phyloP scores from a whole-genome alignment of 2,888 invertebrate species.

The Nebria salina region DNA sequence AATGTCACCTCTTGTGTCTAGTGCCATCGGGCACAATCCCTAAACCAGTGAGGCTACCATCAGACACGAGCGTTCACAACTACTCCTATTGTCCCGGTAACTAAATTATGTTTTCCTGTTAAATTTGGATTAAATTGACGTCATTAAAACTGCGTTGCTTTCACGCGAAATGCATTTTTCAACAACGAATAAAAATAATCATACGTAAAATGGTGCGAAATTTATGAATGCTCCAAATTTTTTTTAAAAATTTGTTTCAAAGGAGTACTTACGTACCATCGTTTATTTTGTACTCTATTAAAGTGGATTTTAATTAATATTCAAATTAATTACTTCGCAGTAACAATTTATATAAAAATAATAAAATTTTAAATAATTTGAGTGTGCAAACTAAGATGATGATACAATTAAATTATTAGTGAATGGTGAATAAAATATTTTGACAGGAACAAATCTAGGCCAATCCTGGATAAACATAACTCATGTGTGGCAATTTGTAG shows the following conservation, averaged over 20 bases:
- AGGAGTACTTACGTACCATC: too few species aligned
- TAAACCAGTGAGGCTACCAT: neutral
- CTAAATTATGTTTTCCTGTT: conserved; percentile 28
- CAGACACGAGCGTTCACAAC: neutral
- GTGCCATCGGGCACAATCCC: conserved; percentile 17
- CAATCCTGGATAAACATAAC: neutral
- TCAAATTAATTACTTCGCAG: too few species aligned
- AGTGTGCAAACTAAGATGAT: neutral
- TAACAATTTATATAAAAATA: neutral
- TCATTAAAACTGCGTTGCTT: conserved; percentile 19
- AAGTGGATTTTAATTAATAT: too few species aligned
- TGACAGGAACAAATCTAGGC: neutral
- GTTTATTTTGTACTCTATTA: too few species aligned
- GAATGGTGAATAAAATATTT: neutral
- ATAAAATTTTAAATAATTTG: neutral
- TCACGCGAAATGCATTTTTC: neutral
- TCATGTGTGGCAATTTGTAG: neutral
- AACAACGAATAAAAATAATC: neutral
- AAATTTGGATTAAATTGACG: conserved; percentile 23
- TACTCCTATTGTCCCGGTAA: conserved; percentile 22
- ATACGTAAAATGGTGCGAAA: neutral
- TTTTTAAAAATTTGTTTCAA: too few species aligned
- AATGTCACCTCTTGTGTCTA: conserved; percentile 11
- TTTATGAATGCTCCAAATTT: too few species aligned
- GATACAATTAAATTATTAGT: neutral